phyloP scores from a whole-genome alignment of 2,888 invertebrate species.

The Parascotia fuliginaria region DNA sequence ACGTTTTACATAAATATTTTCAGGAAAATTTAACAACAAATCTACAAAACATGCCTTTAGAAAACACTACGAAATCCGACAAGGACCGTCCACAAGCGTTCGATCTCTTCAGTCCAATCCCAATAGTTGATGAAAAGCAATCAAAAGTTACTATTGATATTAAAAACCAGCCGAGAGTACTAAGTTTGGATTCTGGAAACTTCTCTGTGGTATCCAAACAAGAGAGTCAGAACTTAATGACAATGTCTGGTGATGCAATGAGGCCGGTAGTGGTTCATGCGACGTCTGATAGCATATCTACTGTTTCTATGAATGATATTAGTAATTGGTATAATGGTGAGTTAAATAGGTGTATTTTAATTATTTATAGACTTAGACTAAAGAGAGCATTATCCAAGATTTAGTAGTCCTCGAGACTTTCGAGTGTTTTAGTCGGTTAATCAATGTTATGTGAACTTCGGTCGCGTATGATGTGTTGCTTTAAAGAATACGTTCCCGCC shows the following conservation, averaged over 20 bases:
- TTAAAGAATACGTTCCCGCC: too few relatives aligned
- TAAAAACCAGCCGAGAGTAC: slow-evolving; percentile 68
- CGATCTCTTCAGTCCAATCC: slow-evolving; percentile 85
- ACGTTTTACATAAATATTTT: slow-evolving; percentile 14
- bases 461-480: too few relatives aligned
- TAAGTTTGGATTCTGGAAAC: slow-evolving; percentile 76
- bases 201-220: slow-evolving; percentile 75
- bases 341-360: slow-evolving; percentile 17
- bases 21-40: slow-evolving; percentile 68
- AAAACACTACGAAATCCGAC: slow-evolving; percentile 44
- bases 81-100: slow-evolving; percentile 73
- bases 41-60: slow-evolving; percentile 37
- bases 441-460: too few relatives aligned
- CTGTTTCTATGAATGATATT: slow-evolving; percentile 86
- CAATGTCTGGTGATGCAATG: slow-evolving; percentile 68
- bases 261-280: slow-evolving; percentile 69
- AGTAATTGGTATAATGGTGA: slow-evolving; percentile 88
- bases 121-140: slow-evolving; percentile 70
- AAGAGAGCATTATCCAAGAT: too few relatives aligned
- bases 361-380: too few relatives aligned
- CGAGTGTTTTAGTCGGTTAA: too few relatives aligned
- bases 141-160: slow-evolving; percentile 61
- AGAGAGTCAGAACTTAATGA: slow-evolving; percentile 63
- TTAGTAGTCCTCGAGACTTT: too few relatives aligned
- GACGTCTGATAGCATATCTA: slow-evolving; percentile 76